Evolutionary conservation across 2,888 invertebrate species (phyloP).

Genomic region (Clitarchus hookeri): DNA sequence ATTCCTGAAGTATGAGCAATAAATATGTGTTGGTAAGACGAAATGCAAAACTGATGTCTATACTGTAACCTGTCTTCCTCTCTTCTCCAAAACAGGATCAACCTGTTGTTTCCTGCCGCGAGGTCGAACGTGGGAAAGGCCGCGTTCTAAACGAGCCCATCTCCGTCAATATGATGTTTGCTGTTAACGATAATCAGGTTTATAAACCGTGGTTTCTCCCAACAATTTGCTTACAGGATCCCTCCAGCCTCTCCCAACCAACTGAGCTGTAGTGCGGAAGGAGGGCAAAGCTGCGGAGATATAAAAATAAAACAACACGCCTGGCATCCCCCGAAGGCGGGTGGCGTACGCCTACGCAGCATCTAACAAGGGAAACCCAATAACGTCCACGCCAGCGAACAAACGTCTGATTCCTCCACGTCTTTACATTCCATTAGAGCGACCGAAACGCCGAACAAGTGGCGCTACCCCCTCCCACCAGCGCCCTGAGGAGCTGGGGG

Average conservation of each 20-base stretch:
- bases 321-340: background rate
- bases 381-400: conserved; percentile 23
- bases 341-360: background rate
- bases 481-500: background rate
- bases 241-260: background rate
- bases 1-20: too few relatives aligned
- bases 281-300: background rate
- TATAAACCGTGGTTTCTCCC: too few relatives aligned
- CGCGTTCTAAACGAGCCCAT: too few relatives aligned
- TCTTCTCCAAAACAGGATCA: too few relatives aligned
- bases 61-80: too few relatives aligned
- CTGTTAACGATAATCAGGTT: too few relatives aligned
- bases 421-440: conserved; percentile 26
- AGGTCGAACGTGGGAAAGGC: too few relatives aligned
- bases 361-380: conserved; percentile 25
- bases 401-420: conserved; percentile 25
- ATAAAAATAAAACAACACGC: background rate
- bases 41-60: too few relatives aligned
- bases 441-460: conserved; percentile 22
- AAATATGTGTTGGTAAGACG: too few relatives aligned
- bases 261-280: background rate
- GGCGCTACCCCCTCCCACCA: background rate
- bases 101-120: too few relatives aligned
- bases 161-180: too few relatives aligned
- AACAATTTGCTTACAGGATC: too few relatives aligned